Evolutionary conservation across 2,888 invertebrate species (phyloP), one percentile per base, ranked within the genome.

Genomic region (Eupithecia dodoneata): DNA sequence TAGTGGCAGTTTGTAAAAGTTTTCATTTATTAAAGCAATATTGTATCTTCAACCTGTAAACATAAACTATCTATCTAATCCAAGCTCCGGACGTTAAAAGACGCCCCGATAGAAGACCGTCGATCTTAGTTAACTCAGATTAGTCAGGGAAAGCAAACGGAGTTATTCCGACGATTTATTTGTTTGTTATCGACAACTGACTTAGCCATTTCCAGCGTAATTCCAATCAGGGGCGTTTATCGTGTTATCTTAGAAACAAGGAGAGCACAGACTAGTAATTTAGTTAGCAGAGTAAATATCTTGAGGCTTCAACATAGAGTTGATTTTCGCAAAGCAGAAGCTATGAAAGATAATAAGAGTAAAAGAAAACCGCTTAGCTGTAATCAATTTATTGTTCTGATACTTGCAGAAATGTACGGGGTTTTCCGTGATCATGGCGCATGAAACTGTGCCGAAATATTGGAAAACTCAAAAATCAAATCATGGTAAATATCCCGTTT

Each of bases 211-310:
- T 13, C 41, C n/a, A n/a, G 15, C 18, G 9, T 70, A 49, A 49
- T 49, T 70, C 47, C 70, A 70, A 70, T 70, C 70, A 47, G 18
- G n/a, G 45, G n/a, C 69, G 66, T 41, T 42, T 66, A 66, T 66
- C 66, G 66, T 42, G 66, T 66, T 66, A 66, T 41, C 65, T 41
- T 65, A 65, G 15, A 66, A 66, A 42, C 66, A 66, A 66, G 42
- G 13, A 42, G 4, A 66, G 66, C 66, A 41, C 66, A 66, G 66
- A 66, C 66, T 15, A 42, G 13, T 42, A 9, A 66, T 66, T 66
- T 66, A 66, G 41, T 41, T 42, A 66, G 7, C 12, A 42, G 15
- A 66, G 42, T 59, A 66, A 66, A 42, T 15, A 0, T 18, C n/a
- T 70, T 18, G 30, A 10, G 10, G n/a, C 12, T 47, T 18, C 10